Conservation (phyloP, 1,140 invertebrate genomes). For the Pomacea maculata region DNA sequence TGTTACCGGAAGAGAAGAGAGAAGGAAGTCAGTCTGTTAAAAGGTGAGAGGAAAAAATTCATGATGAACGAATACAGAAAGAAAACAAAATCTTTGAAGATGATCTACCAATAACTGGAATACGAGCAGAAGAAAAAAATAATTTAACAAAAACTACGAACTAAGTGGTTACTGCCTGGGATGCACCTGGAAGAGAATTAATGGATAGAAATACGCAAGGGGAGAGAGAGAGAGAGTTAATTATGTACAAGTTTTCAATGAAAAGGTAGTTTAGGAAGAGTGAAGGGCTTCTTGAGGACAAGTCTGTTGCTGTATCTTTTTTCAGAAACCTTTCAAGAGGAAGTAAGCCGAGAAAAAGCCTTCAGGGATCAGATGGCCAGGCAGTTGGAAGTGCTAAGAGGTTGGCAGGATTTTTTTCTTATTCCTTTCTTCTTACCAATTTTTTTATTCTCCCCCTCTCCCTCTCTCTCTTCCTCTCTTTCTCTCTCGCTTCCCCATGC, state of each 20-base stretch:
- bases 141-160: too few species aligned
- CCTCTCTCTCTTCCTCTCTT: too few species aligned
- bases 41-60: constrained; percentile 31
- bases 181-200: too few species aligned
- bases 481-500: too few species aligned
- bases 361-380: constrained; percentile 63
- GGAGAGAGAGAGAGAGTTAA: not conserved
- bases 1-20: constrained; percentile 47
- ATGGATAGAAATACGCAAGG: too few species aligned
- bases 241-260: not conserved
- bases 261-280: not conserved
- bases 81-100: not conserved
- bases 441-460: too few species aligned
- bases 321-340: constrained; percentile 60
- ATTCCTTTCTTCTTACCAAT: not conserved
- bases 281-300: not conserved
- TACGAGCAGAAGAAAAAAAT: too few species aligned
- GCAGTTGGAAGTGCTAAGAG: constrained; percentile 63
- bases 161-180: too few species aligned
- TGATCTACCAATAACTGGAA: too few species aligned
- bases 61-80: not conserved
- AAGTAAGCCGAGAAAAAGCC: constrained; percentile 60
- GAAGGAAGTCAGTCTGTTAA: constrained; percentile 46
- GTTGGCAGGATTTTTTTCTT: constrained; percentile 35
- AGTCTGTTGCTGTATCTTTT: constrained; percentile 6